Evolutionary conservation across 53 echinoderm and acorn worm genomes (phyloP), one percentile per base, ranked within the genome.

Genomic region (Mesocentrotus franciscanus): DNA sequence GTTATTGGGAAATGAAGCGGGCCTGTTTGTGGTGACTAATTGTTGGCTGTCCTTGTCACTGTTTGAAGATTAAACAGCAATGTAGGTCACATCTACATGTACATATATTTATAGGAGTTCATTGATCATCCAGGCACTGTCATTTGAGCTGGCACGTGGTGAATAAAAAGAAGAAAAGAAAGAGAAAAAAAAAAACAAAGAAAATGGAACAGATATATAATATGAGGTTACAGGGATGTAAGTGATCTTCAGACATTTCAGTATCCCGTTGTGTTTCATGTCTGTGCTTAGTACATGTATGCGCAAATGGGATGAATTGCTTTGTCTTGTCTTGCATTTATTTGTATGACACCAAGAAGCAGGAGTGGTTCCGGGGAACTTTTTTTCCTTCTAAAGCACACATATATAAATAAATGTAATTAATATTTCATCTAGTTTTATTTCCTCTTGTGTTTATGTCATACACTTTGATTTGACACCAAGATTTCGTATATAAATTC

Each of bases 121-220:
- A 22, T 27, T 74, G 74, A 4, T 36, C 84, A 58, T 58, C 29
- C 14, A 87, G 87, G 87, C 58, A 87, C 58, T 58, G 58, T 56
- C 9, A 87, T 59, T 87, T 87, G 87, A 87, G 87, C 87, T 87
- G 56, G 87, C 87, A 87, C 58, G 58, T 87, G 87, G 87, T 27
- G 58, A 87, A 57, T 57, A 29, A 87, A 64, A 16, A 64, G 16
- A 20, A 64, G 64, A 64, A 20, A 64, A 64, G 6, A 49, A 49
- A 39, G 6, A 49, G 49, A 49, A 49, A 49, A 74, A 13, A 32
- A 32, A 74, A 13, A 32, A 32, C 29, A 74, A 4, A 64, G 14
- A 39, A 81, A 18, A 42, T 42, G 6, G 22, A 81, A 81, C 18
- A 81, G 35, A 81, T 20, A 36, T 20, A 36, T 35, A 12, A 32